Evolutionary conservation across 2,888 invertebrate species (phyloP).

Genomic region (Pimpla rufipes): DNA sequence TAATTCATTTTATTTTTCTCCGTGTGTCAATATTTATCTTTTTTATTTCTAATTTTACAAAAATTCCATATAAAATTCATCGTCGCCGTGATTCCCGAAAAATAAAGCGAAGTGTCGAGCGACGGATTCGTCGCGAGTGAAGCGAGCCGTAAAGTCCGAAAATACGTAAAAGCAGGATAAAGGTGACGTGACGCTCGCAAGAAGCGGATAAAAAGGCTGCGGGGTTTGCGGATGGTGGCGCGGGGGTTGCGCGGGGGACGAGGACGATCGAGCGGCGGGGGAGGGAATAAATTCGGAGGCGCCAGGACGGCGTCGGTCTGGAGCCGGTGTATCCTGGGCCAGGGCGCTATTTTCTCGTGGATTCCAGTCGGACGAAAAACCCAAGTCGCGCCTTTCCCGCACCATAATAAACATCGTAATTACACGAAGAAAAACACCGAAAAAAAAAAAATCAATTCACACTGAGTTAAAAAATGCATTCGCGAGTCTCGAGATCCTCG

Average conservation of each 20-base stretch:
- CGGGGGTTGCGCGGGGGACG: slow-evolving; percentile 51
- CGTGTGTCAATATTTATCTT: too few relatives aligned
- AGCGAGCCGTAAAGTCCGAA: slow-evolving; percentile 74
- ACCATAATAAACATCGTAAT: not conserved
- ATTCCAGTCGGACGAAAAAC: slow-evolving; percentile 26
- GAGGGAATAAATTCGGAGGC: slow-evolving; percentile 76
- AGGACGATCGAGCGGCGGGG: slow-evolving; percentile 63
- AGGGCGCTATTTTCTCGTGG: slow-evolving; percentile 16
- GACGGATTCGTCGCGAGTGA: slow-evolving; percentile 9
- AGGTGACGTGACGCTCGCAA: slow-evolving; percentile 23
- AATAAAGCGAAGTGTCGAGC: not conserved
- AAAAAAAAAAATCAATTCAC: not conserved
- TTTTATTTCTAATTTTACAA: too few relatives aligned
- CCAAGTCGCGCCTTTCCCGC: not conserved
- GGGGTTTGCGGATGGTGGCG: slow-evolving; percentile 21
- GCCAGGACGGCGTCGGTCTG: slow-evolving; percentile 79
- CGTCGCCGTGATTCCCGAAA: not conserved
- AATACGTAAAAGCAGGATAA: slow-evolving; percentile 56
- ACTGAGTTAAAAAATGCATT: not conserved
- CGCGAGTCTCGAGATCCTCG: not conserved
- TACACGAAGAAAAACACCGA: not conserved
- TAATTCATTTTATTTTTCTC: too few relatives aligned
- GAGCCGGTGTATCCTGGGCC: slow-evolving; percentile 63
- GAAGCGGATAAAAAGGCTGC: slow-evolving; percentile 36
- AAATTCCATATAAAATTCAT: not conserved